These are phyloP conservation scores for Microdon myrmicae DNA, from an alignment of 2,888 invertebrate genomes.

Conservation along the genomic window DNA sequence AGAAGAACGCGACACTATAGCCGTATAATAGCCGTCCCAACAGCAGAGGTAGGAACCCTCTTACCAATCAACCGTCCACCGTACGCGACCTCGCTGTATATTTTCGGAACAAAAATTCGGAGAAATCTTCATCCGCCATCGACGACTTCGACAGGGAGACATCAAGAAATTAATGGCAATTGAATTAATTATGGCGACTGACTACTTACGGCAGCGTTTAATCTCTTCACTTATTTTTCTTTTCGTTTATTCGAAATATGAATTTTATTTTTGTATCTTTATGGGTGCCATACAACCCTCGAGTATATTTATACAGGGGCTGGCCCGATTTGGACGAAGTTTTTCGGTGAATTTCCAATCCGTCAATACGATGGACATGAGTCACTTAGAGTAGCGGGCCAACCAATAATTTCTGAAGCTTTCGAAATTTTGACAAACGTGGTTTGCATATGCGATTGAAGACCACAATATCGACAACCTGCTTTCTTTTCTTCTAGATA, in stretches of 20 bases:
- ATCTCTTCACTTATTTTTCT: slow-evolving; percentile 4
- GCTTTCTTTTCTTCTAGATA: slow-evolving; percentile 40
- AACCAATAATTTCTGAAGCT: slow-evolving; percentile 38
- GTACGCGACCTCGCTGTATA: too few species aligned
- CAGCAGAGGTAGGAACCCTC: too few species aligned
- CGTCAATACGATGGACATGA: slow-evolving; percentile 39
- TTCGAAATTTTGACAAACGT: slow-evolving; percentile 44
- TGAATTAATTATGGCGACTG: slow-evolving; percentile 48
- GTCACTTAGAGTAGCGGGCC: slow-evolving; percentile 28
- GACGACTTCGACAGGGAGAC: slow-evolving; percentile 27
- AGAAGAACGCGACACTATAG: too few species aligned
- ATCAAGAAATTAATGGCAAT: slow-evolving; percentile 44
- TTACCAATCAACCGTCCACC: too few species aligned
- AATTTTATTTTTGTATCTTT: slow-evolving; percentile 4
- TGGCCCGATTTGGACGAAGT: slow-evolving; percentile 33
- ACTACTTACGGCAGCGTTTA: slow-evolving; percentile 35
- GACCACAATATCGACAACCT: slow-evolving; percentile 9
- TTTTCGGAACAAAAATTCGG: slow-evolving; percentile 34
- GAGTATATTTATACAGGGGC: too few species aligned
- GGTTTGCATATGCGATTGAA: slow-evolving; percentile 20
- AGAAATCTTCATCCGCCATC: slow-evolving; percentile 41
- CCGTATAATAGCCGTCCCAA: too few species aligned
- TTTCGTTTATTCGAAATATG: too few species aligned
- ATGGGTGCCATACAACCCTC: slow-evolving; percentile 37
- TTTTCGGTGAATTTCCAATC: slow-evolving; percentile 24